Conservation (phyloP, 2,888 invertebrate genomes). For the Buathra laborator region DNA sequence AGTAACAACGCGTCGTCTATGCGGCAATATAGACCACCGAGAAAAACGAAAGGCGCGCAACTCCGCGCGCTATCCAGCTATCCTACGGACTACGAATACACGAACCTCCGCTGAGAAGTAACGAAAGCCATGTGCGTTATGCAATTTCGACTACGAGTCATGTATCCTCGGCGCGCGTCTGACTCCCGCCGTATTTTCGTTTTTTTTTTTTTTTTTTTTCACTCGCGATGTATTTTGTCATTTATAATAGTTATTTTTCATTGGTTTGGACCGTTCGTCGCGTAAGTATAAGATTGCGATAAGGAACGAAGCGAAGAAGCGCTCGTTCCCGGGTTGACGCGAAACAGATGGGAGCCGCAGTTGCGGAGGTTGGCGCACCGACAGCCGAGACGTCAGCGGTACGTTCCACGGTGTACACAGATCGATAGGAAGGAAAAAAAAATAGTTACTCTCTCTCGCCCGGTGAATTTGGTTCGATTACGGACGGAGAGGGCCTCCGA, state of each 20-base stretch:
- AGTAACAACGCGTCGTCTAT: not conserved
- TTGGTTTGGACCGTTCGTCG: too few relatives aligned
- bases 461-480: not conserved
- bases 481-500: not conserved
- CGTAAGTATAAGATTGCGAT: not conserved
- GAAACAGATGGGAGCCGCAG: slow-evolving; percentile 68
- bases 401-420: slow-evolving; percentile 44
- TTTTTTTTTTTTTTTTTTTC: not conserved
- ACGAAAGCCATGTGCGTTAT: slow-evolving; percentile 13
- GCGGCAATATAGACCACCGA: not conserved
- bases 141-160: not conserved
- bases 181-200: not conserved
- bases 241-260: not conserved
- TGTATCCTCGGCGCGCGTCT: not conserved
- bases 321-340: slow-evolving; percentile 5
- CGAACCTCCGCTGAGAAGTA: not conserved
- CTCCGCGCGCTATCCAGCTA: not conserved
- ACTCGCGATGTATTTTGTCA: not conserved
- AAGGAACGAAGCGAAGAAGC: not conserved
- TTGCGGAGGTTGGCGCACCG: slow-evolving; percentile 32
- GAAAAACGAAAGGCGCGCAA: not conserved
- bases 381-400: slow-evolving; percentile 66
- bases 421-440: slow-evolving; percentile 50
- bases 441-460: not conserved
- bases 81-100: not conserved